Conservation (phyloP, 2,113 vertebrate genomes). For the Cyanoliseus patagonus region DNA sequence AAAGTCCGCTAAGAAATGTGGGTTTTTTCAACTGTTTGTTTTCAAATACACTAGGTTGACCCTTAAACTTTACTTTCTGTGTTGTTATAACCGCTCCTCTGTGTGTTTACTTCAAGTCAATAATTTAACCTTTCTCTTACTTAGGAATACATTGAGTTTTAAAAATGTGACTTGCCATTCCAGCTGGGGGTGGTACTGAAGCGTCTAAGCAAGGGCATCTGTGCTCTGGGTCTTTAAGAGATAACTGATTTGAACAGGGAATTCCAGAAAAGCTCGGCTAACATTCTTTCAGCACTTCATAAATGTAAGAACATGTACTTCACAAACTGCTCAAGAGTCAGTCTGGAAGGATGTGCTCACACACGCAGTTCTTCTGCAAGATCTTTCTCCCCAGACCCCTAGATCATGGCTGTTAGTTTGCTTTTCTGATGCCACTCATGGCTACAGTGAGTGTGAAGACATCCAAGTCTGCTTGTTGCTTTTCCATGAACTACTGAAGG, state of each 20-base stretch:
- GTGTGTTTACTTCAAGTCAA: neutral
- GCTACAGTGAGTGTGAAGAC: neutral
- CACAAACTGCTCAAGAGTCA: neutral
- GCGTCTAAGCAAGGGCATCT: neutral
- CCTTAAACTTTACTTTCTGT: neutral
- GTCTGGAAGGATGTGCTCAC: neutral
- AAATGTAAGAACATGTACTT: neutral
- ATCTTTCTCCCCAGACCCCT: neutral
- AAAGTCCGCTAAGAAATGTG: neutral
- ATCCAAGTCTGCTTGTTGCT: neutral
- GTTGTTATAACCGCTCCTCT: neutral
- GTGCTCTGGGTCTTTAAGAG: neutral
- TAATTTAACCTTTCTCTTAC: neutral
- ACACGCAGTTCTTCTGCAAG: neutral
- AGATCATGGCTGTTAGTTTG: neutral
- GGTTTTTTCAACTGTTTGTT: neutral
- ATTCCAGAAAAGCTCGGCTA: neutral
- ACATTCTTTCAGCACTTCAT: neutral
- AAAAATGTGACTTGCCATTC: neutral
- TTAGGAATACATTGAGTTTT: neutral
- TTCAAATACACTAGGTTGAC: neutral
- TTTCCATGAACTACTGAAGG: neutral
- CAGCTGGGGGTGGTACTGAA: neutral
- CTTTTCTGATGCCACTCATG: neutral
- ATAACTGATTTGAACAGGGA: neutral